Conservation (phyloP, 2,888 invertebrate genomes). For the Xanthorhoe designata region DNA sequence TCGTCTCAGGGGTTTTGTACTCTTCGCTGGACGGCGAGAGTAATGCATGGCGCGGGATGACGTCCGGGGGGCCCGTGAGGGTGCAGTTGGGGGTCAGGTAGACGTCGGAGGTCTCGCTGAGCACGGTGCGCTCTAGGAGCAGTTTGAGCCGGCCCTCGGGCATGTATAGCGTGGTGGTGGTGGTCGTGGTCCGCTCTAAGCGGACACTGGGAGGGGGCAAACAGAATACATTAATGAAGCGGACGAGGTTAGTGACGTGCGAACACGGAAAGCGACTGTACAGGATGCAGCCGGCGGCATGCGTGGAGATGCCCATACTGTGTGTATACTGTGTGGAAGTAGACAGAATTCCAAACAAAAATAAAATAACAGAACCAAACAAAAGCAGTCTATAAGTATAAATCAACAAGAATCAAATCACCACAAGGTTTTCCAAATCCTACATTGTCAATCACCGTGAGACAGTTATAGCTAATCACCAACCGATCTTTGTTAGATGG, state of each 20-base stretch:
- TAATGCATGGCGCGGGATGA: conserved; percentile 62
- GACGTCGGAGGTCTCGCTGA: conserved; percentile 63
- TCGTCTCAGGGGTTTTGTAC: conserved; percentile 68
- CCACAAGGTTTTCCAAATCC: neutral
- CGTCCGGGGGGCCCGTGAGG: conserved; percentile 67
- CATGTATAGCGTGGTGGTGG: conserved; percentile 58
- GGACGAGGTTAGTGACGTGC: conserved; percentile 66
- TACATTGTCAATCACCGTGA: neutral
- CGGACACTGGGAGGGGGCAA: conserved; percentile 60
- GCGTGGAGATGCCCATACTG: conserved; percentile 11
- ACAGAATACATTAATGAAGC: conserved; percentile 68
- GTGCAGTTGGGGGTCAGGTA: conserved; percentile 73
- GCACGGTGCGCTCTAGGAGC: conserved; percentile 60
- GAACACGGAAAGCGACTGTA: conserved; percentile 52
- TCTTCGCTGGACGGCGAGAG: conserved; percentile 61
- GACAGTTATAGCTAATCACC: neutral
- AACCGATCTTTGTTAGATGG: neutral
- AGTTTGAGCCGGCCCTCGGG: conserved; percentile 61
- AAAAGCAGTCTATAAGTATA: conserved; percentile 5
- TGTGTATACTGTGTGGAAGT: conserved; percentile 1
- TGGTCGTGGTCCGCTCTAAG: conserved; percentile 60
- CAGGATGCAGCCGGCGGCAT: conserved; percentile 38
- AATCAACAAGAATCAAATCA: neutral
- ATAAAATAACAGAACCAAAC: conserved; percentile 12
- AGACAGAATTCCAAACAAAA: conserved; percentile 1